Base-by-base conservation (phyloP, 2,888 invertebrate species). In the Drosophila monieri region DNA sequence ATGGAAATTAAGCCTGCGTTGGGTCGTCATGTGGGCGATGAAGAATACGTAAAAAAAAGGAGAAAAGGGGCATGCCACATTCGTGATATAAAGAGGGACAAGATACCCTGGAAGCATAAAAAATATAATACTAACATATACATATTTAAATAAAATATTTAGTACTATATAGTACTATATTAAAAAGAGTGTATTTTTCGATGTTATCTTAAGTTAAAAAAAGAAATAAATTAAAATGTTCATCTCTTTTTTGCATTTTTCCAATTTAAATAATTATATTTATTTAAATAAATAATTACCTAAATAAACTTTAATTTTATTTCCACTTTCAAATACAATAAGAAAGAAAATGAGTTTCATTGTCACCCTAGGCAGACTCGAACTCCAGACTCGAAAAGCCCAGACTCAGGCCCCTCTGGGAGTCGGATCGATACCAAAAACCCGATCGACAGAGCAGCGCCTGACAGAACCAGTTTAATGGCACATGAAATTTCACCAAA, bases 381-480 rank as follows among this genome's bases (percentile, higher is more conserved):
- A 32, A n/a, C 35, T 6, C 35, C 35, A 35, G 39, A 9, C 14
- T 14, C 39, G n/a, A 15, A 39, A 15, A 39, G n/a, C 39, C 18
- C 39, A 18, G 10, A 39, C 15, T n/a, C 14, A 18, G 10, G 39
- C 18, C 39, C 39, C 39, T 27, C 8, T 27, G 27, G 27, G 39
- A 41, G 10, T 41, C 18, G 14, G 9, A 15, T 41, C 30, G 30
- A 54, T 32, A 23, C 44, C 14, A 3, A 30, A 30, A 46, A 51
- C 25, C 46, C 66, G 52, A 68, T 68, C 68, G 69, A 53, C 68
- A 62, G 73, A n/a, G 55, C 64, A 53, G 37, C 47, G 71, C 46
- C 69, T 53, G 69, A 73, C 77, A 85, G 89, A 87, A 87, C 86
- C 88, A 88, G 86, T 87, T 89, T 87, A 88, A 87, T 87, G 89